Conservation (phyloP, 1,140 invertebrate genomes). For the Pentalonia nigronervosa region DNA sequence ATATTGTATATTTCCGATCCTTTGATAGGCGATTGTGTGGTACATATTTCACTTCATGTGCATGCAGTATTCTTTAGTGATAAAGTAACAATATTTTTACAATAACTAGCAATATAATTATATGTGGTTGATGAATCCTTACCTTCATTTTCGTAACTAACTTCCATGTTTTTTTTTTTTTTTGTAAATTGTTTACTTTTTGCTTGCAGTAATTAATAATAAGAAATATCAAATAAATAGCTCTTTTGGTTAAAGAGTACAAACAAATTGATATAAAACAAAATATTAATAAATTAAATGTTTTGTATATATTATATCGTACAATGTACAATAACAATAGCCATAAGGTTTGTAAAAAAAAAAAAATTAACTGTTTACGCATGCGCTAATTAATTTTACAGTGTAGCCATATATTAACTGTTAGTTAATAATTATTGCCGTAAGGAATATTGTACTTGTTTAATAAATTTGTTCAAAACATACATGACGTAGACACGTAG, state of each 20-base stretch:
- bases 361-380: background rate
- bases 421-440: background rate
- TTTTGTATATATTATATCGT: background rate
- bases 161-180: conserved; percentile 34
- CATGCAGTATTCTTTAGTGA: background rate
- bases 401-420: background rate
- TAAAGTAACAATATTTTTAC: background rate
- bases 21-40: background rate
- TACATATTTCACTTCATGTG: background rate
- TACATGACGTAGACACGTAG: no score
- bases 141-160: conserved; percentile 47
- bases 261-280: background rate
- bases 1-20: background rate
- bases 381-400: background rate
- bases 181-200: background rate
- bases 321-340: background rate
- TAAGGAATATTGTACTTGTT: background rate
- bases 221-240: background rate
- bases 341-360: background rate
- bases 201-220: background rate
- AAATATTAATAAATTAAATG: background rate
- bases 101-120: background rate
- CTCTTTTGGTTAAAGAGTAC: background rate
- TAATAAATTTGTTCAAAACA: no score
- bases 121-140: background rate